Evolutionary conservation across 2,888 invertebrate species (phyloP), one percentile per base, ranked within the genome.

Genomic region (Ecdyonurus torrentis): DNA sequence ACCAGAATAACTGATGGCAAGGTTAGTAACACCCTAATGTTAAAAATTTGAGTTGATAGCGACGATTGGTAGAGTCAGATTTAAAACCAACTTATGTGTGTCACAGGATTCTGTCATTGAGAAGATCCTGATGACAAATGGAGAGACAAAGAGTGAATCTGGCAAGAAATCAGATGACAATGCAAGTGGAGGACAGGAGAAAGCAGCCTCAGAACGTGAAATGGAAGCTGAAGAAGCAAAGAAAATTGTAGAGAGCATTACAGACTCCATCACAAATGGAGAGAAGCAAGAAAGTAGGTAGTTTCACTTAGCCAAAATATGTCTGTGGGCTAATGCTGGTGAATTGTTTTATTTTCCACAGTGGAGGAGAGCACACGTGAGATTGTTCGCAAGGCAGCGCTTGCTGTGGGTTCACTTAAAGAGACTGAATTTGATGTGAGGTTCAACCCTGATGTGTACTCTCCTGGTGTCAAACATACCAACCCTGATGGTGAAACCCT

Each of bases 361-460:
- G 87, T 88, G 66, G 92, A 92, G 68, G 91, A 92, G 72, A 87
- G 87, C 67, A 91, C 91, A 19, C 87, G 87, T 68, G 91, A 91
- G 66, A 88, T 91, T 58, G 91, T 98, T 0, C 87, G 86, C 68
- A 86, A 89, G 65, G 97, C 98, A 1, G 91, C 95, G 5, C 79
- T 84, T 5, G 90, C 93, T 23, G 96, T 98, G 2, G 93, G 93
- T 0, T 98, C 97, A 0, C 81, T 98, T 3, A 91, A 92, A 74
- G 95, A 96, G 69, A 88, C 91, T 0, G 96, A 96, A 75, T 97
- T 98, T 76, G 95, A 94, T 74, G 90, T 99, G 67, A 85, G 95
- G 66, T 99, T 99, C 78, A 99, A 99, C 79, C 96, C 98, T 0
- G 99, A 99, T 77, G 94, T 97, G 66, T 98, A 91, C 77, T 97